These are phyloP conservation scores for Holothuria leucospilota DNA, from an alignment of 53 echinoderm and acorn worm genomes.

Conservation along the genomic window DNA sequence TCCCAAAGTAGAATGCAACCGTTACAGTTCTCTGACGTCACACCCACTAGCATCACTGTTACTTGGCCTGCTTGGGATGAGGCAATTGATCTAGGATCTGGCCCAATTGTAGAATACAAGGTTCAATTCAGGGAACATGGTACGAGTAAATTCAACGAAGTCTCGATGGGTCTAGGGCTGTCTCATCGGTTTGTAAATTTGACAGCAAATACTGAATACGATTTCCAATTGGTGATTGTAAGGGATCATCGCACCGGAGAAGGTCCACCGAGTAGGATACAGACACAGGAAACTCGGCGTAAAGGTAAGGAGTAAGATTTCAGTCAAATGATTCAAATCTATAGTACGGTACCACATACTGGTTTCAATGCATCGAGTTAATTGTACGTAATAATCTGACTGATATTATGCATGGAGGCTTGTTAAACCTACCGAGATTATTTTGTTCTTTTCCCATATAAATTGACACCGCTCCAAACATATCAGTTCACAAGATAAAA, in stretches of 20 bases:
- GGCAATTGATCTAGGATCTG: not conserved
- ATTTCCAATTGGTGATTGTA: not conserved
- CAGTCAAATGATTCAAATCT: too few species aligned
- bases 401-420: too few species aligned
- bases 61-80: constrained; percentile 17
- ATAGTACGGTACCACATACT: too few species aligned
- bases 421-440: too few species aligned
- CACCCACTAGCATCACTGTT: not conserved
- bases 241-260: constrained; percentile 1
- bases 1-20: not conserved
- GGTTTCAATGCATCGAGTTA: too few species aligned
- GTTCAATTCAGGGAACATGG: not conserved
- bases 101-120: constrained; percentile 14
- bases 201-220: not conserved
- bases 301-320: too few species aligned
- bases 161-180: not conserved
- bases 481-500: too few species aligned
- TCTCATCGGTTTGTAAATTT: constrained; percentile 12
- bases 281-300: not conserved
- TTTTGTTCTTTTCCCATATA: too few species aligned
- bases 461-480: too few species aligned
- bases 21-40: constrained; percentile 5
- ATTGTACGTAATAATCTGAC: too few species aligned
- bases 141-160: not conserved
- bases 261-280: not conserved